phyloP scores from a whole-genome alignment of 2,888 invertebrate species.

The Diaprepes abbreviatus region DNA sequence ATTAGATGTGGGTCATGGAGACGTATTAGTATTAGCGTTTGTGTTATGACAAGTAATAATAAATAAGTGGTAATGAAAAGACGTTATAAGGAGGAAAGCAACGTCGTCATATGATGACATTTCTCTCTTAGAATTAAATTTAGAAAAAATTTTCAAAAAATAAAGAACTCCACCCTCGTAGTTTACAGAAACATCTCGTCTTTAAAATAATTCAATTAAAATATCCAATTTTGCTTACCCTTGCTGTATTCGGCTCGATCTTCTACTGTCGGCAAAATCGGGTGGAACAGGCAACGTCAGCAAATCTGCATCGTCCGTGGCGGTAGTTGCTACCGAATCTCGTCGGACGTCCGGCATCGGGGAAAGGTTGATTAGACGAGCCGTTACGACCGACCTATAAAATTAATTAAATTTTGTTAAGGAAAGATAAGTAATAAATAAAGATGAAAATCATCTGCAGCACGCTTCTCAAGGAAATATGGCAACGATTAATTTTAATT shows the following conservation, averaged over 20 bases:
- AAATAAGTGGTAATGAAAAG: too few relatives aligned
- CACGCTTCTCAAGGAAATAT: too few relatives aligned
- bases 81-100: too few relatives aligned
- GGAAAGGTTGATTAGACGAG: constrained; percentile 74
- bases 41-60: too few relatives aligned
- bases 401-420: constrained; percentile 4
- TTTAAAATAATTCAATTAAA: neutral
- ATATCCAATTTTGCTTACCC: constrained; percentile 35
- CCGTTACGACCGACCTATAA: constrained; percentile 60
- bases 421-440: neutral
- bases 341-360: constrained; percentile 77
- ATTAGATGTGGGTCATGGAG: too few relatives aligned
- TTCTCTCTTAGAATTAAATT: too few relatives aligned
- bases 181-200: neutral
- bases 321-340: constrained; percentile 69
- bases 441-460: too few relatives aligned
- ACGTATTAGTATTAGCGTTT: too few relatives aligned
- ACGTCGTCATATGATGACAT: too few relatives aligned
- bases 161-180: too few relatives aligned
- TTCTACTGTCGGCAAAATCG: constrained; percentile 86
- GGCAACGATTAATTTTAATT: too few relatives aligned
- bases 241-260: constrained; percentile 71
- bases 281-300: constrained; percentile 81
- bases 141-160: too few relatives aligned
- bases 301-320: constrained; percentile 68